Evolutionary conservation across 2,888 invertebrate species (phyloP).

Genomic region (Gymnoscelis rufifasciata): DNA sequence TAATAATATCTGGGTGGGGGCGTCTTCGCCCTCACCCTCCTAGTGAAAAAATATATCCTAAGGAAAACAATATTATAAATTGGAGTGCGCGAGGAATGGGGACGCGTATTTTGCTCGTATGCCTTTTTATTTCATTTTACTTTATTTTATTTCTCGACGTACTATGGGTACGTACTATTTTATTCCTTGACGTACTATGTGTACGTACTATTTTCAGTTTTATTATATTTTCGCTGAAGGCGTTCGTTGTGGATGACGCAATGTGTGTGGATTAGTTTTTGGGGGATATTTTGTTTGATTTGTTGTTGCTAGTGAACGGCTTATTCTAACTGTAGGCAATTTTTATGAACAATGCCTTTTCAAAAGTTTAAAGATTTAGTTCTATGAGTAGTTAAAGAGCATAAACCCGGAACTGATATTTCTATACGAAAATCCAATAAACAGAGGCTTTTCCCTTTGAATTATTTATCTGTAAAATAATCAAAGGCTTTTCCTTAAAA

Average conservation of each 20-base stretch:
- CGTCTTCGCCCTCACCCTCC: conserved; percentile 48
- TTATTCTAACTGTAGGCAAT: no score
- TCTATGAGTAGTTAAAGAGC: no score
- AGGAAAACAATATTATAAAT: conserved; percentile 80
- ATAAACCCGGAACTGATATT: no score
- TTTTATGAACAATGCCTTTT: no score
- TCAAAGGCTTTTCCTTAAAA: no score
- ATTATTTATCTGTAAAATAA: no score
- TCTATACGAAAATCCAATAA: no score
- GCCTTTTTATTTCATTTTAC: conserved; percentile 69
- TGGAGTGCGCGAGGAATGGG: conserved; percentile 62
- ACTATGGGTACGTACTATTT: conserved; percentile 40
- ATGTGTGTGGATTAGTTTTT: conserved; percentile 16
- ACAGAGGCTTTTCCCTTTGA: no score
- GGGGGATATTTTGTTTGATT: conserved; percentile 11
- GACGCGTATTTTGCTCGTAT: conserved; percentile 55
- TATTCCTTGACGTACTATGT: conserved; percentile 62
- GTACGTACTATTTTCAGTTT: conserved; percentile 44
- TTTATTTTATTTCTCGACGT: conserved; percentile 69
- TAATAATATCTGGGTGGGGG: conserved; percentile 72
- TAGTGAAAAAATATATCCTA: conserved; percentile 78
- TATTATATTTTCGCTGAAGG: conserved; percentile 49
- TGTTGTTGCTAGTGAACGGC: not conserved
- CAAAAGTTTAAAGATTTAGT: no score
- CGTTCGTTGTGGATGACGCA: conserved; percentile 15